Base-by-base conservation (phyloP, 2,888 invertebrate genomes). In the Drosophila paramelanica region DNA sequence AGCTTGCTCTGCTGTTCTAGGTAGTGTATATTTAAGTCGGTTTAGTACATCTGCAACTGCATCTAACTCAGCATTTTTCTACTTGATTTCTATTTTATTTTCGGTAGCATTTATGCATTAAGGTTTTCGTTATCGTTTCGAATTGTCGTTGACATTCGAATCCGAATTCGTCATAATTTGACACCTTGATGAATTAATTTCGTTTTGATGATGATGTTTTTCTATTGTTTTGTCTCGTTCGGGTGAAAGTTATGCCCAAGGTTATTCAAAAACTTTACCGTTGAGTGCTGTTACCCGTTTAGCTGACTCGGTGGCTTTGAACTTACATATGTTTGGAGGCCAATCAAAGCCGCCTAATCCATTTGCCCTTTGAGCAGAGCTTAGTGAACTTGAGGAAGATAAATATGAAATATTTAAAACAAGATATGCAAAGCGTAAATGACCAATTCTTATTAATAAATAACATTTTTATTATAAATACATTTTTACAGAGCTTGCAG, bases 161-260 rank as follows among this genome's bases (percentile, higher is more conserved):
- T 55, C 39, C 2, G 14, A 74, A 65, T 78, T 76, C 79, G 23
- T 66, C 70, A 78, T 62, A 74, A 78, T 78, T 78, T 78, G 70
- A 78, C 70, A 78, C 79, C 70, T 74, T 69, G 65, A 78, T 66
- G 79, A 69, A 73, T 78, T 74, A 59, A 78, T 76, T 78, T 69
- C 57, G 31, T 58, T 75, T 75, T 60, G 41, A 73, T 64, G 73
- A 68, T 73, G 33, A 56, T 56, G 47, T 45, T 39, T 60, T 45
- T 45, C 36, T 71, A 41, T 71, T 53, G 33, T 60, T 57, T 60
- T 51, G 58, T 47, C 53, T 55, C 52, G 23, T 51, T 52, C 39
- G 57, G 68, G 80, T 79, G 80, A 80, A 80, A 85, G 86, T 79
- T 68, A 76, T 58, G 62, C 61, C 67, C 75, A 79, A 81, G 81